Evolutionary conservation across 2,797 vertebrate genomes (phyloP).

Genomic region (Acrocephalus scirpaceus): DNA sequence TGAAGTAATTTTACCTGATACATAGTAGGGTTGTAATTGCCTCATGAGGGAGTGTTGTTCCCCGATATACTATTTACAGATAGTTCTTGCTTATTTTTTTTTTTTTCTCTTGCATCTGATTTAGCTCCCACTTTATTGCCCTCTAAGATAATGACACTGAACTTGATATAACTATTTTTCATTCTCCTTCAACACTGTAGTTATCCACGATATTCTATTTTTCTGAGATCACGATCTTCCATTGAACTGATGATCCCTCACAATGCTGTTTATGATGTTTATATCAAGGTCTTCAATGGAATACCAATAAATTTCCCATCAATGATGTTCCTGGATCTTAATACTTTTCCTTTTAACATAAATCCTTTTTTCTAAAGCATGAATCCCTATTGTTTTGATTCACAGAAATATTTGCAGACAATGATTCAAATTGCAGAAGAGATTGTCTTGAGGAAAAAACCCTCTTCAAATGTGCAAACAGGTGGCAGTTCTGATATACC

Average conservation of each 20-base stretch:
- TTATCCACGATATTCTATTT: neutral
- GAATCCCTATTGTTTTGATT: neutral
- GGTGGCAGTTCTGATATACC: neutral
- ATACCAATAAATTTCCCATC: neutral
- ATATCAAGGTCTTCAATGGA: neutral
- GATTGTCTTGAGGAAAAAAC: neutral
- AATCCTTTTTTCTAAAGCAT: neutral
- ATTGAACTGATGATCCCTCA: neutral
- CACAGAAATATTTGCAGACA: neutral
- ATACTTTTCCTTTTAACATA: neutral
- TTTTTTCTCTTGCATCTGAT: neutral
- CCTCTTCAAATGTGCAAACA: neutral
- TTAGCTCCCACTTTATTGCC: neutral
- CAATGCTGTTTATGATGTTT: neutral
- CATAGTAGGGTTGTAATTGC: neutral
- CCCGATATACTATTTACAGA: neutral
- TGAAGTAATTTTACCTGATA: neutral
- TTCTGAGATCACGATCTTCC: neutral
- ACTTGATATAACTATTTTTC: neutral
- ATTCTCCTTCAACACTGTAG: neutral
- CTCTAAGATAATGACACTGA: neutral
- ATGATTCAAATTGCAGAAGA: neutral
- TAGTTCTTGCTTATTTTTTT: neutral
- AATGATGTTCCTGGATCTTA: neutral
- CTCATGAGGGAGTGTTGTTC: neutral